Base-by-base conservation (phyloP, 2,113 vertebrate genomes). In the Muntiacus reevesi region DNA sequence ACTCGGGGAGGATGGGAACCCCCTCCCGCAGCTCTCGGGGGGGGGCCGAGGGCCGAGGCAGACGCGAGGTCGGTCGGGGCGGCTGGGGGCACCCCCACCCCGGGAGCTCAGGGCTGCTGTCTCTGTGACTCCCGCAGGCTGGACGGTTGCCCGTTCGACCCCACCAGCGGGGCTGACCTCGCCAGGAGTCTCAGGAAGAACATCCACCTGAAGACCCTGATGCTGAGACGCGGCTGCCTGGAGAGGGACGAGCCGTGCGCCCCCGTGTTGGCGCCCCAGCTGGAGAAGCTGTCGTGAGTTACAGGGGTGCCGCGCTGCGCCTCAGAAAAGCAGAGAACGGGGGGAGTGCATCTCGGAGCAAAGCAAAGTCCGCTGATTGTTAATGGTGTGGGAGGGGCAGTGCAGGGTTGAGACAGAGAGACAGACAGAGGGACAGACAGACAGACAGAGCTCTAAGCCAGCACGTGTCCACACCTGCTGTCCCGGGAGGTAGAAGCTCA, bases 251-350 rank as follows among this genome's bases (percentile, higher is more conserved):
- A 7, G 3, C 15, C 7, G 0, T 27, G 19, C 17, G 14, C 6
- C 79, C 67, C 21, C 1, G 1, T 82, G 79, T 3, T 36, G 3
- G 0, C 1, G 19, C 15, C 15, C 67, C 16, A 21, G 6, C 54
- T 87, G 59, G 25, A 50, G 54, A 88, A 21, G 8, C 47, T 96
- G 1, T 33, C 21, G 60, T 82, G 40, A 93, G 86, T 93, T 15
- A 1, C 36, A n/a, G 0, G 0, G 23, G 8, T 0, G 52, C 30
- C 3, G 0, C 7, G 33, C 40, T n/a, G 14, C 0, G 6, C 8
- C 36, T 57, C 17, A 19, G 30, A 14, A 40, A 79, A 59, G 1
- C 5, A 25, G 10, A 27, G 11, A 3, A 12, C 13, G 17, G 8
- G 50, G 76, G 54, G 8, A 71, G 16, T 8, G 27, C 9, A 3